These are phyloP conservation scores for Megathymus violae DNA, from an alignment of 1,140 invertebrate species.

Conservation along the genomic window DNA sequence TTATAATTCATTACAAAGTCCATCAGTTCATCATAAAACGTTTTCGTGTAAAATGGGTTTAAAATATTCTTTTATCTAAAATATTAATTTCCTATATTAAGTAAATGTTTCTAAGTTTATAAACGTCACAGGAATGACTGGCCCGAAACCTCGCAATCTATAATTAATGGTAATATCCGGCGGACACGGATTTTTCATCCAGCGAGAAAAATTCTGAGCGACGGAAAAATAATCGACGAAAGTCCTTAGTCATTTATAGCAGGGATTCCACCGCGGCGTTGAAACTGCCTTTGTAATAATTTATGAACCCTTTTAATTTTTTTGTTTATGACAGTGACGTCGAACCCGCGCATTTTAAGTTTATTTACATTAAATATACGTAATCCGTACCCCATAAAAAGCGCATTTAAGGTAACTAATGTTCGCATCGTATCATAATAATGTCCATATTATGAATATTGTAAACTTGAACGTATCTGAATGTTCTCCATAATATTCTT, in stretches of 20 bases:
- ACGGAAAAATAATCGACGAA: conserved; percentile 69
- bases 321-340: conserved; percentile 14
- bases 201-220: conserved; percentile 58
- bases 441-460: no score
- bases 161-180: conserved; percentile 81
- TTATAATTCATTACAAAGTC: no score
- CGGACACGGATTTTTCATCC: conserved; percentile 64
- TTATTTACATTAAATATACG: not conserved
- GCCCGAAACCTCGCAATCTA: conserved; percentile 60
- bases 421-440: no score
- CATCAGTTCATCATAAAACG: no score
- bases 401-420: no score
- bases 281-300: conserved; percentile 24
- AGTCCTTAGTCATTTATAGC: conserved; percentile 71
- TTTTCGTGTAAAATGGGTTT: no score
- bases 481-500: no score
- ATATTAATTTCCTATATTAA: no score
- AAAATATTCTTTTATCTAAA: no score
- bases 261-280: conserved; percentile 38
- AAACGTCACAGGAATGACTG: conserved; percentile 59
- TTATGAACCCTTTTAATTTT: conserved; percentile 30
- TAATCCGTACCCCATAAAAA: no score
- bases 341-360: conserved; percentile 2
- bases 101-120: conserved; percentile 45
- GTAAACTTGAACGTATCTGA: no score